These are phyloP conservation scores for Cyclura pinguis DNA, from an alignment of 2,797 vertebrate species.

Conservation along the genomic window DNA sequence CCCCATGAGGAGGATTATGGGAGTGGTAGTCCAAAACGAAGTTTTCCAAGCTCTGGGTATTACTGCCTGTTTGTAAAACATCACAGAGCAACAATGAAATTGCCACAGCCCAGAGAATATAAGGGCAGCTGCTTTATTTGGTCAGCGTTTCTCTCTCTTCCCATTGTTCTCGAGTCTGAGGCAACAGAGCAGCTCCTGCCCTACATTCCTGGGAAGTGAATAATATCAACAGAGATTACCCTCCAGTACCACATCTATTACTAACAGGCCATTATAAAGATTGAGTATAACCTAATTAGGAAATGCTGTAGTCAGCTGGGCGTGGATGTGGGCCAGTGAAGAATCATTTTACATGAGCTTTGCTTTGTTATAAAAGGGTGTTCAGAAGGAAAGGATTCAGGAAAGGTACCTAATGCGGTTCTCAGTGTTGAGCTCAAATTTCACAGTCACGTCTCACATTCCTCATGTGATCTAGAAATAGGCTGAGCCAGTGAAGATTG, in stretches of 20 bases:
- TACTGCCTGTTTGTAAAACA: constrained; percentile 72
- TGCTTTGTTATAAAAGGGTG: constrained; percentile 48
- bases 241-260: constrained; percentile 81
- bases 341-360: constrained; percentile 60
- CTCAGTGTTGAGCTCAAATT: constrained; percentile 48
- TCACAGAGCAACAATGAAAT: constrained; percentile 69
- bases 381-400: constrained; percentile 49
- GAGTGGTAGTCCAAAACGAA: too few species aligned
- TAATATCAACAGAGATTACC: constrained; percentile 83
- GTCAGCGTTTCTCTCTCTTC: constrained; percentile 65
- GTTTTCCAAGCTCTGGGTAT: background rate
- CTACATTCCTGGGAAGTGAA: constrained; percentile 85
- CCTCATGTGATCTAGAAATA: constrained; percentile 45
- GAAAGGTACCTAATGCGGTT: constrained; percentile 46
- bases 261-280: constrained; percentile 73
- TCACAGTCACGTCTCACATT: constrained; percentile 18
- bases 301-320: constrained; percentile 76
- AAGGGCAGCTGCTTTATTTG: constrained; percentile 69
- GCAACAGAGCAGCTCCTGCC: constrained; percentile 74
- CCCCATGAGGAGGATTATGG: too few species aligned
- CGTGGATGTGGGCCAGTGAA: constrained; percentile 68
- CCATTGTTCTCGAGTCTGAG: constrained; percentile 78
- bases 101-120: constrained; percentile 62
- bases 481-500: background rate
- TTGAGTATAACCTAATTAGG: constrained; percentile 85